Percentiles rank a stretch among this genome's conserved stretches.
These are phyloP conservation scores for Hoplostethus atlanticus DNA, from an alignment of 2,797 vertebrate genomes.

Conservation along the genomic window DNA sequence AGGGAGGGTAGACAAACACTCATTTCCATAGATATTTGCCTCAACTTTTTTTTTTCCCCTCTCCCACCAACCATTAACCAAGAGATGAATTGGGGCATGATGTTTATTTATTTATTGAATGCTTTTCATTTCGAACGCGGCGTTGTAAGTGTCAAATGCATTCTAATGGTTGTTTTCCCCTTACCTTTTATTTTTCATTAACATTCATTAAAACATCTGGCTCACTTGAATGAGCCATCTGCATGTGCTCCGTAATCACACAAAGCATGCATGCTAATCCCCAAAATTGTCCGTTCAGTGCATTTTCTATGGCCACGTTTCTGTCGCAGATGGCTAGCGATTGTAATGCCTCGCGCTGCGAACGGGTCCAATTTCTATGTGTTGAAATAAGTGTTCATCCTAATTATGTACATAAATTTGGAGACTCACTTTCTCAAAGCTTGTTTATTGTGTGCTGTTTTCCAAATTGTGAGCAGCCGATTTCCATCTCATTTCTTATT, in stretches of 20 bases:
- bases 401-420: conserved; percentile 81
- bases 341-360: conserved; percentile 38
- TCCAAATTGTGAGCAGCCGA: conserved; percentile 77
- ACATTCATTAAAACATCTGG: conserved; percentile 90
- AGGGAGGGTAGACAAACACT: conserved; percentile 83
- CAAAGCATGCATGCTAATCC: conserved; percentile 70
- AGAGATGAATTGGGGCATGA: conserved; percentile 80
- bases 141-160: conserved; percentile 78
- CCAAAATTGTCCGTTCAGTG: conserved; percentile 62
- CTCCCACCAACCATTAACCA: conserved; percentile 76
- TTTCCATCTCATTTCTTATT: conserved; percentile 88
- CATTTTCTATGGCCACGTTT: conserved; percentile 32
- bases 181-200: conserved; percentile 88
- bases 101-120: conserved; percentile 85
- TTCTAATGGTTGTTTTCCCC: conserved; percentile 83
- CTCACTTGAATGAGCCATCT: conserved; percentile 84
- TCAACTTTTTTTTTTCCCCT: conserved; percentile 54
- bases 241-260: conserved; percentile 70
- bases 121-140: conserved; percentile 76
- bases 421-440: conserved; percentile 59
- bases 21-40: conserved; percentile 84
- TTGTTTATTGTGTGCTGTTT: conserved; percentile 81
- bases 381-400: conserved; percentile 18
- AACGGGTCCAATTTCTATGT: conserved; percentile 25
- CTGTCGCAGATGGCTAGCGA: conserved; percentile 28